Evolutionary conservation across 2,797 vertebrate genomes (phyloP), one percentile per base, ranked within the genome.

Genomic region (Cyprinodon diabolis): DNA sequence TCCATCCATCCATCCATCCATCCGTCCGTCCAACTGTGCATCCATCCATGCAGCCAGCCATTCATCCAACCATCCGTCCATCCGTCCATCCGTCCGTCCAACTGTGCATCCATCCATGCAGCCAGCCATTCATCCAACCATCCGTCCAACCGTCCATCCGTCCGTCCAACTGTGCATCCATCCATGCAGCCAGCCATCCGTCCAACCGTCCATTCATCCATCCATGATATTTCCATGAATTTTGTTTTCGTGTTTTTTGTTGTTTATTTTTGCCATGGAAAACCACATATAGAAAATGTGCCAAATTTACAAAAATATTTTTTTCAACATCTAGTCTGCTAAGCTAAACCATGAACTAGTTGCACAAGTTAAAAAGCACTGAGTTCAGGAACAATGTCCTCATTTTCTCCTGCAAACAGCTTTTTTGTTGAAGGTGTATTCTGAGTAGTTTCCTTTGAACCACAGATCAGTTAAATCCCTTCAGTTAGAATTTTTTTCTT

Each of bases 401-500:
- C 7, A 2, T 52, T 4, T 52, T 30, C 19, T 55, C 30, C 40
- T n/a, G 37, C 9, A 11, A 51, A 13, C 13, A 47, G 19, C 4
- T 13, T 35, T 35, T n/a, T 12, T 19, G 43, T 37, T 43, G n/a
- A 1, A 43, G 37, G 3, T n/a, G 37, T 37, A 43, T 11, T 11
- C 55, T 25, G 23, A 49, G 6, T 15, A 4, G 43, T 71, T 70
- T 58, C 25, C 13, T 52, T 23, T 76, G 47, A 35, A 49, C 19
- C 52, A 4, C 19, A 54, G 52, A 54, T 54, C 37, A 63, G 60
- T 63, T 74, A 54, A 60, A 55, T n/a, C 72, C 73, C 75, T 76
- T 65, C 78, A 76, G 69, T 58, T 54, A 69, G 45, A 60, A 70
- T 86, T 87, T 84, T 78, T 52, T 69, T 13, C n/a, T 65, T 40